phyloP scores from a whole-genome alignment of 2,797 vertebrate genomes.

The Pitangus sulphuratus region DNA sequence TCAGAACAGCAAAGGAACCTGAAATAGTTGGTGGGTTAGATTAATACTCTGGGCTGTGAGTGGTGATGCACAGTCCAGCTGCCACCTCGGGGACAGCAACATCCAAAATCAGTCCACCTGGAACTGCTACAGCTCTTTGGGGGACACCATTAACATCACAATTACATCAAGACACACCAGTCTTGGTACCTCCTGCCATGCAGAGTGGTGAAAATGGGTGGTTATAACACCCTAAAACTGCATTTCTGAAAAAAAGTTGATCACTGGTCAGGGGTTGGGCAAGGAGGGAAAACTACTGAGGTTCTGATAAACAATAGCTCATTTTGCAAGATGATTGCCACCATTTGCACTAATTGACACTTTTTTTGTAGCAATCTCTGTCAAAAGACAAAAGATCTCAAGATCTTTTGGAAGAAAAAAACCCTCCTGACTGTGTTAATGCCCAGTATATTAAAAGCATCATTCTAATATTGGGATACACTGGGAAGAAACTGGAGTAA shows the following conservation, averaged over 20 bases:
- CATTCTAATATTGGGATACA: background rate
- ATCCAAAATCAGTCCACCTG: background rate
- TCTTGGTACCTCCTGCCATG: background rate
- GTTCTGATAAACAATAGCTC: background rate
- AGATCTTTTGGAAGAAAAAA: background rate
- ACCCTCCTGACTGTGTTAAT: background rate
- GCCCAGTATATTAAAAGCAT: background rate
- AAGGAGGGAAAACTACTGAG: background rate
- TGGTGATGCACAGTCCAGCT: background rate
- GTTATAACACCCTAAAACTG: background rate
- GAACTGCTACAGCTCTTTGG: background rate
- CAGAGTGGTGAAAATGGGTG: background rate
- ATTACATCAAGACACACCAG: fast-evolving
- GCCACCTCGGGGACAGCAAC: background rate
- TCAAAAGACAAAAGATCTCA: background rate
- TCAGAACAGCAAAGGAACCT: background rate
- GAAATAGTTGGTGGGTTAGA: background rate
- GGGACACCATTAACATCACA: background rate
- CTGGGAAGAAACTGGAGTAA: background rate
- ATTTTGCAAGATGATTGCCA: background rate
- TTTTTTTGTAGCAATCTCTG: background rate
- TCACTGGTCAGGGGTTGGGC: background rate
- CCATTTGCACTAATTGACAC: background rate
- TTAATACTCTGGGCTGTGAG: background rate
- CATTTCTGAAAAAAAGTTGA: background rate